These are phyloP conservation scores for Spinus olivaceus DNA, from an alignment of 2,797 vertebrate species.

Conservation along the genomic window DNA sequence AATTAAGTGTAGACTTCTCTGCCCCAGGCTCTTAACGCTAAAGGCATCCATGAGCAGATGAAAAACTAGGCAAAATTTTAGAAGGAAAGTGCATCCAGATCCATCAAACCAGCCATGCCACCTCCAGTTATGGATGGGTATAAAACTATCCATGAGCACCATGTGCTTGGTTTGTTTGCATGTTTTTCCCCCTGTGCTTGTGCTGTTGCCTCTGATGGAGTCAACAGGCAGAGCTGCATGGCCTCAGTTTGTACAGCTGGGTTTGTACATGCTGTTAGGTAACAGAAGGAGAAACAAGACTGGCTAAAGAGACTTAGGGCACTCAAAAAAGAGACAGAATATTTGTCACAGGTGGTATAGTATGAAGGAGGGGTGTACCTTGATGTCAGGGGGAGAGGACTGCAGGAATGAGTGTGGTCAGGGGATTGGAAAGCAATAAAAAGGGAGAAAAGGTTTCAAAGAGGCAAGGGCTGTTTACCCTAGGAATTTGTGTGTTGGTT, in stretches of 20 bases:
- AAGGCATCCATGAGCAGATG: background rate
- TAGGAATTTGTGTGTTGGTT: background rate
- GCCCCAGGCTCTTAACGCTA: background rate
- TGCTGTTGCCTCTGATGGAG: background rate
- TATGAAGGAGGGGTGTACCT: background rate
- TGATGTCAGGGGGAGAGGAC: fast-evolving
- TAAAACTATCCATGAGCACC: background rate
- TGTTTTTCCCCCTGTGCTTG: background rate
- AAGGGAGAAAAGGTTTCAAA: background rate
- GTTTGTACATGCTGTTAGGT: background rate
- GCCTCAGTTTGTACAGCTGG: background rate
- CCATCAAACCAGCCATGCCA: background rate
- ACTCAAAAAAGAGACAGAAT: background rate
- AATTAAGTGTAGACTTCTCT: background rate
- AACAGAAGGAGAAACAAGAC: background rate
- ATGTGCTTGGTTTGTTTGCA: fast-evolving
- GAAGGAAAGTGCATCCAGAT: background rate
- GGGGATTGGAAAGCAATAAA: background rate
- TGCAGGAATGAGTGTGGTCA: background rate
- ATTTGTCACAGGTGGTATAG: background rate
- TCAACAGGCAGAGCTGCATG: background rate
- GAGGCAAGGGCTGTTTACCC: background rate
- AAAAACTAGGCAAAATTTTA: background rate
- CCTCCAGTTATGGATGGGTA: background rate
- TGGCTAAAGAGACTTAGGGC: background rate